Base-by-base conservation (phyloP, 2,888 invertebrate species). In the Drosophila planitibia region DNA sequence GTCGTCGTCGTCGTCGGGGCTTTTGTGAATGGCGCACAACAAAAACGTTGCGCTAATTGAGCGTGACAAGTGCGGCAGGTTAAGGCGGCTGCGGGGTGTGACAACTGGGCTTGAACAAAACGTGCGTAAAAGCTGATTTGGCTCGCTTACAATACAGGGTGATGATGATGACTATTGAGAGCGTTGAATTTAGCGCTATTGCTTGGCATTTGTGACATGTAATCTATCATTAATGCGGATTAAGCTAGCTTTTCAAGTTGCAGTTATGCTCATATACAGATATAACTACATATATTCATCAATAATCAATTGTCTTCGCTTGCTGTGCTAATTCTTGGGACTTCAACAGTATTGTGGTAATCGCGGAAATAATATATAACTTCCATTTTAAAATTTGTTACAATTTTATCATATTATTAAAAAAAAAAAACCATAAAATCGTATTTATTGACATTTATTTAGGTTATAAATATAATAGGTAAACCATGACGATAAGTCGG, bases 1-100 rank as follows among this genome's bases (percentile, higher is more conserved):
- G 35, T 35, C 35, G 22, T 35, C 35, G 22, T 22, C 22, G 6
- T 35, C 35, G 33, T 2, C 7, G 22, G 71, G 49, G 88, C 89
- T 89, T 90, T 90, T 74, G 41, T 85, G 90, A 85, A 85, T 85
- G 85, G 68, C 59, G 37, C 44, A 71, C 52, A 37, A 71, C 33
- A 61, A 76, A 75, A 81, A 74, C 65, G 52, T 69, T 39, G 22
- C 70, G 75, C 53, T 74, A 88, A 76, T 85, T 76, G 80, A 74
- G 74, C 60, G 70, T 69, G 75, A 70, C 63, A 69, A 64, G 64
- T 60, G 61, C 16, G 35, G n/a, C 16, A 7, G n/a, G 37, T n/a
- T 28, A 12, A 28, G 37, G 28, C 16, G 22, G 39, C 32, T 28
- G 10, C 33, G 61, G 10, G 49, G 22, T 10, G 30, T 16, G 37